Evolutionary conservation across 2,888 invertebrate genomes (phyloP), one percentile per base, ranked within the genome.

Genomic region (Drosophila colorata): DNA sequence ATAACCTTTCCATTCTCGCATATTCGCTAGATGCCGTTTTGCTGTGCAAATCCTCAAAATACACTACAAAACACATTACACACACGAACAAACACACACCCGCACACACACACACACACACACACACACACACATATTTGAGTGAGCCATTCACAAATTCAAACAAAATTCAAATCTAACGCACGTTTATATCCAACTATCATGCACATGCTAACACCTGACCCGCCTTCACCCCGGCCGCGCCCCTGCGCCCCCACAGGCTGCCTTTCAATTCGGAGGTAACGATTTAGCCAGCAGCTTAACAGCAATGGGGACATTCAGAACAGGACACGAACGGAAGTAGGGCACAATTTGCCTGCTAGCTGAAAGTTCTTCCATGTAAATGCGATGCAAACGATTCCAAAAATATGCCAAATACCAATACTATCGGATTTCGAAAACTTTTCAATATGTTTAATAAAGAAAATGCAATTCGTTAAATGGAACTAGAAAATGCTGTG

Each of bases 41-140:
- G 88, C 89, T 82, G 75, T 86, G 88, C 80, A 86, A 89, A 89
- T 89, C 89, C 89, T 80, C 87, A 86, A 88, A 85, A 89, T 88
- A 89, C 81, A 78, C 74, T 87, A 67, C 85, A 84, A 74, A 75
- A 74, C 69, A 69, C 72, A 84, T 74, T 63, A 71, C 70, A 80
- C 48, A 72, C 61, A 74, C 56, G 25, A 13, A 65, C 48, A 38
- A 66, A 56, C 41, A 48, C 20, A 56, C 28, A 51, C n/a, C n/a
- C n/a, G n/a, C 7, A 47, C 48, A 35, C 37, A 16, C 43, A 38
- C 28, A 47, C 51, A 38, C 33, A 37, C 38, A 31, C 37, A 16
- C 23, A 46, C 47, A 53, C 44, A 28, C 13, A 56, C 41, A 58
- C 13, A 40, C 48, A 52, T 35, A 57, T 60, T 55, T 52, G 8